Evolutionary conservation across 1,140 invertebrate species (phyloP), one percentile per base, ranked within the genome.

Genomic region (Hyposmocoma kahamanoa): DNA sequence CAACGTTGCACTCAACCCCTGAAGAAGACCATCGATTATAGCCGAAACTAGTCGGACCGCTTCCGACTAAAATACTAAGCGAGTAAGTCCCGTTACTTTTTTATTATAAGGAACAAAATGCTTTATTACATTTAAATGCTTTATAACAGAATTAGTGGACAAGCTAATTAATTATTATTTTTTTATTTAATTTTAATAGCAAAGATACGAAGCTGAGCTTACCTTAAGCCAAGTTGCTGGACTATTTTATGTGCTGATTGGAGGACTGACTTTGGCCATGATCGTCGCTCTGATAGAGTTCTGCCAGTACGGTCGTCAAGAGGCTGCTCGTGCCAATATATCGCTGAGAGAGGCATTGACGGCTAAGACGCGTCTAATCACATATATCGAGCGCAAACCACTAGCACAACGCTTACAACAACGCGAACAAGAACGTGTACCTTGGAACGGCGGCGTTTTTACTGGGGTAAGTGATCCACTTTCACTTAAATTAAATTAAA

Each of bases 171-270:
- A n/a, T n/a, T n/a, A n/a, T n/a, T n/a, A n/a, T n/a, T n/a, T n/a
- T n/a, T n/a, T n/a, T n/a, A n/a, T n/a, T n/a, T n/a, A n/a, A n/a
- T n/a, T 1, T 10, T 30, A 8, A 30, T 13, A 30, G 28, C 10
- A 30, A 30, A 30, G 10, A 30, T 13, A 30, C 1, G 32, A 17
- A 59, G 97, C 94, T 76, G 95, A 97, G 61, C 88, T 99, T 56
- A 97, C 97, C 26, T 84, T 99, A 22, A 96, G 95, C 72, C 99
- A 99, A 88, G 96, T 99, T 1, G 97, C 98, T n/a, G 98, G 98
- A 10, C 96, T 99, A 73, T 99, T 99, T 87, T 99, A 99, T 88
- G 98, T 99, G 71, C 89, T 99, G 13, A 97, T 99, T 68, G 96
- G 94, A 22, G 98, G 95, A 44, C 90, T 99, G 22, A 90, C 96